Evolutionary conservation across 2,888 invertebrate genomes (phyloP).

Genomic region (Entomobrya multifasciata): DNA sequence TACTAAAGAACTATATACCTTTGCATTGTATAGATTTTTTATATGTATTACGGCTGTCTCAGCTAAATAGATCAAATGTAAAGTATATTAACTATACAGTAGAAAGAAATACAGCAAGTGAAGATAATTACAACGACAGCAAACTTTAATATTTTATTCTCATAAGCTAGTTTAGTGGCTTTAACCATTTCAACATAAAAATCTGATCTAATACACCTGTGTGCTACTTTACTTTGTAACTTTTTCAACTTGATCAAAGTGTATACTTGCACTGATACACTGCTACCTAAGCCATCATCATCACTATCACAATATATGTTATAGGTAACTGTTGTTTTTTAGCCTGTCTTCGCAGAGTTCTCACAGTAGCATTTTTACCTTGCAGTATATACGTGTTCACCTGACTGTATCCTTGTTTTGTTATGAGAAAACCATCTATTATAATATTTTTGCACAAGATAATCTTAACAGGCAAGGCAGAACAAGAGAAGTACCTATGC

Average conservation of each 20-base stretch:
- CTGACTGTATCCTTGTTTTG: not conserved
- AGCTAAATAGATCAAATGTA: no score
- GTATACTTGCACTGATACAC: no score
- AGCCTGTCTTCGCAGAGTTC: conserved; percentile 30
- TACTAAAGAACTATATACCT: conserved; percentile 23
- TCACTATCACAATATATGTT: no score
- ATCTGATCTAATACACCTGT: conserved; percentile 37
- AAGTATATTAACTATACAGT: no score
- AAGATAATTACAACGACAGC: not conserved
- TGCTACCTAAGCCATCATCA: not conserved
- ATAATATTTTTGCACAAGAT: conserved; percentile 9
- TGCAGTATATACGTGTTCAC: not conserved
- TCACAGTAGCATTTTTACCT: conserved; percentile 29
- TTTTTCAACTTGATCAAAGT: conserved; percentile 21
- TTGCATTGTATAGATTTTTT: no score
- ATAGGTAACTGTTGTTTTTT: conserved; percentile 65
- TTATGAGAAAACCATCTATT: conserved; percentile 11
- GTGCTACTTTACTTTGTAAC: conserved; percentile 33
- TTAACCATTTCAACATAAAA: conserved; percentile 37
- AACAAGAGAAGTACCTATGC: no score
- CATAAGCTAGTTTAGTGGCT: conserved; percentile 2
- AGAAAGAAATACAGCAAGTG: no score
- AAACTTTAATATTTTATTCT: conserved; percentile 22
- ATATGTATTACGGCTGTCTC: no score
- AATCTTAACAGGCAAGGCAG: no score